Evolutionary conservation across 2,113 vertebrate genomes (phyloP), one percentile per base, ranked within the genome.

Genomic region (Syngnathus typhle): DNA sequence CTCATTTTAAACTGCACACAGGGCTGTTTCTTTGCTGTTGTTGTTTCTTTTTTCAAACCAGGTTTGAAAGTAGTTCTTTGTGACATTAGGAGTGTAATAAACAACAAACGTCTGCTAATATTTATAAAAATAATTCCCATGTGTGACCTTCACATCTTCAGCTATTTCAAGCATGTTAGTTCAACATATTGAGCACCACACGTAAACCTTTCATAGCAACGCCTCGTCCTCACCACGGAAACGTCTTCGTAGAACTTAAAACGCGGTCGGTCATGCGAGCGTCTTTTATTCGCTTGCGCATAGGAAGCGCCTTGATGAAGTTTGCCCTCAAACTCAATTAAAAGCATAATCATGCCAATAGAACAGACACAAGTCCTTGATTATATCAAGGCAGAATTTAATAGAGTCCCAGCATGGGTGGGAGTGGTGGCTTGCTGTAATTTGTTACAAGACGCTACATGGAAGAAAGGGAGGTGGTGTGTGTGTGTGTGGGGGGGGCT

Each of bases 331-430:
- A 67, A 81, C 59, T 82, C 73, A 86, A 82, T 88, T 75, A 87
- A 75, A 86, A 75, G 67, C 84, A 82, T 86, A 83, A 89, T 88
- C 87, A 85, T 81, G 74, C 75, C 71, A 80, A 86, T 85, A 86
- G 83, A 85, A 77, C 80, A 85, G 80, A 79, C 76, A 79, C 83
- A 78, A 82, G 78, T 75, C 76, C 76, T 84, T 70, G 73, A 88
- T 88, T 82, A 85, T 73, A 87, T 88, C 86, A 85, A 64, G 73
- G 60, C 71, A 65, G 69, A 70, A 70, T 86, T 88, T 88, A 87
- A 87, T 88, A 87, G 87, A 82, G 75, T 80, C 75, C 36, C 77
- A 70, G 79, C 65, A 68, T 67, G 78, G 75, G 80, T 67, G 65
- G 79, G 80, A 82, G 76, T 69, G 71, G 71, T 67, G 75, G 70